These are phyloP conservation scores for Tribolium freemani DNA, from an alignment of 2,888 invertebrate genomes.

Conservation along the genomic window DNA sequence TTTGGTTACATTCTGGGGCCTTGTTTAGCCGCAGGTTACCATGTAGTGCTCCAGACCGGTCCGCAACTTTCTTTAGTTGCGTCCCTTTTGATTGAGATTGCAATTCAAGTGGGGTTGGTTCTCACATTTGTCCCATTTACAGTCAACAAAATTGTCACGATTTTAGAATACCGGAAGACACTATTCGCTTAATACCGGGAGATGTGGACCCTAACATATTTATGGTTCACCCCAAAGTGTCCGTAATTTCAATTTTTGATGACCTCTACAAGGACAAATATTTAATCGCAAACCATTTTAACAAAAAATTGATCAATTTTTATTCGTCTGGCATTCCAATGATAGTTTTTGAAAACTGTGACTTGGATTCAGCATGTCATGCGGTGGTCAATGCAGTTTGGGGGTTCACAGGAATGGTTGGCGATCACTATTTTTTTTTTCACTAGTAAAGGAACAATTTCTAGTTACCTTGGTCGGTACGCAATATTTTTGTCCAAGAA, in stretches of 20 bases:
- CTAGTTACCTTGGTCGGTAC: constrained; percentile 70
- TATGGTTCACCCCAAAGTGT: constrained; percentile 42
- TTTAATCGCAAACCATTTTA: constrained; percentile 44
- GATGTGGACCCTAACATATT: constrained; percentile 41
- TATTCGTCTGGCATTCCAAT: constrained; percentile 63
- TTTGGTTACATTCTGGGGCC: constrained; percentile 69
- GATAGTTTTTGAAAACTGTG: constrained; percentile 71
- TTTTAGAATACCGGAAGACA: constrained; percentile 54
- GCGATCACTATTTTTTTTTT: too few species aligned
- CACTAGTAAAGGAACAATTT: constrained; percentile 37
- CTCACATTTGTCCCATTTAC: not conserved
- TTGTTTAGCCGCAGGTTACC: constrained; percentile 70
- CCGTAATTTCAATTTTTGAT: constrained; percentile 50
- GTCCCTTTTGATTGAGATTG: constrained; percentile 68
- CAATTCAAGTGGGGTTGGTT: constrained; percentile 67
- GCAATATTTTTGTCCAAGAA: constrained; percentile 69
- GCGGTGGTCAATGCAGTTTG: constrained; percentile 70
- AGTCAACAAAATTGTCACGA: not conserved
- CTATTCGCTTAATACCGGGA: constrained; percentile 56
- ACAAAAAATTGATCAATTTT: constrained; percentile 51
- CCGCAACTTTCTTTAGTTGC: constrained; percentile 66
- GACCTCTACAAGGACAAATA: constrained; percentile 51
- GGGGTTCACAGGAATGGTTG: constrained; percentile 71
- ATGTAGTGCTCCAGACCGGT: constrained; percentile 68
- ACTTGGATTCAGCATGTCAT: constrained; percentile 72